Evolutionary conservation across 2,797 vertebrate species (phyloP).

Genomic region (Nyctibius grandis): DNA sequence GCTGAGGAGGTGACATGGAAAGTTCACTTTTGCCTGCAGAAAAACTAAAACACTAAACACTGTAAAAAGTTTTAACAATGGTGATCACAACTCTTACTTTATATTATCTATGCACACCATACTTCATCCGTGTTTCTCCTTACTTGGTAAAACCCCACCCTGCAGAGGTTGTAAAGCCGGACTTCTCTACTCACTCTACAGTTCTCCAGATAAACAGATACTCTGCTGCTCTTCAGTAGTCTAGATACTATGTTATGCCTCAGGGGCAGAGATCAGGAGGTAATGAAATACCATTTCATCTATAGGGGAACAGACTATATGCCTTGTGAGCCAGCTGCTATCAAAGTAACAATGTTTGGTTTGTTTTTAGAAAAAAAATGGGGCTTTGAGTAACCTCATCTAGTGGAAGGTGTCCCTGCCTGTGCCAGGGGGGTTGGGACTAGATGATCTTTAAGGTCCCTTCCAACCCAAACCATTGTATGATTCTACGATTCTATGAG

Average conservation of each 20-base stretch:
- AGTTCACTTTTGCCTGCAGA: not conserved
- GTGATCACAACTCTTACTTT: not conserved
- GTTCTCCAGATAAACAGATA: not conserved
- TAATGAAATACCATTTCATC: not conserved
- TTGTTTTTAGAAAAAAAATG: not conserved
- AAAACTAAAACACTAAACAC: not conserved
- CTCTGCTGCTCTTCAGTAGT: not conserved
- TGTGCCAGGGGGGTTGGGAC: too few relatives aligned
- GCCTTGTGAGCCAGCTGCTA: not conserved
- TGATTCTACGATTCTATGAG: too few relatives aligned
- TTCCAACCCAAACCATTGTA: too few relatives aligned
- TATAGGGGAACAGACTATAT: not conserved
- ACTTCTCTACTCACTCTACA: not conserved
- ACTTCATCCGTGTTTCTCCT: not conserved
- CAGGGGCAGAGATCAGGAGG: not conserved
- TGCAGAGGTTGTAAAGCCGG: not conserved
- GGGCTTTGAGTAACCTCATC: too few relatives aligned
- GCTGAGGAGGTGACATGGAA: not conserved
- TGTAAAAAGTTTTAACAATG: not conserved
- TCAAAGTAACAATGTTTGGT: not conserved
- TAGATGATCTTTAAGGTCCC: too few relatives aligned
- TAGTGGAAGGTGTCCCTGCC: too few relatives aligned
- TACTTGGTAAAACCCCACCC: not conserved
- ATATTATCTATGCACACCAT: not conserved
- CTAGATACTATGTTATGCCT: not conserved